Evolutionary conservation across 1,140 invertebrate species (phyloP).

Genomic region (Dreissena polymorpha): DNA sequence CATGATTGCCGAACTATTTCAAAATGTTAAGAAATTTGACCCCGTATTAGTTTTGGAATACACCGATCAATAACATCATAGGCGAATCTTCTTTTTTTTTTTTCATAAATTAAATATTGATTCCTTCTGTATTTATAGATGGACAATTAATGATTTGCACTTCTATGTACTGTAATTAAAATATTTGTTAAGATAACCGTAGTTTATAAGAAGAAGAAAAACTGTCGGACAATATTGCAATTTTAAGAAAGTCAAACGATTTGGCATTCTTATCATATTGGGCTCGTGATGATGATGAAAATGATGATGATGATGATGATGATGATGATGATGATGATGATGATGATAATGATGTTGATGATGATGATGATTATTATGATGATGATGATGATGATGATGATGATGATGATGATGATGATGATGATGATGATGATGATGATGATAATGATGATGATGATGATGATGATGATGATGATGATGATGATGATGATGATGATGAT

Average conservation of each 20-base stretch:
- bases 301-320: background rate
- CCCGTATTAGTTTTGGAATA: background rate
- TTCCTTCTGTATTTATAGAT: too few relatives aligned
- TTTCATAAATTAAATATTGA: too few relatives aligned
- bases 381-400: background rate
- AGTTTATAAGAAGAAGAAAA: too few relatives aligned
- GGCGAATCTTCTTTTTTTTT: too few relatives aligned
- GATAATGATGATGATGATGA: background rate
- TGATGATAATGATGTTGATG: background rate
- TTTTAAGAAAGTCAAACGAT: too few relatives aligned
- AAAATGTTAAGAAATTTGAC: constrained; percentile 43
- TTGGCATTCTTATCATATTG: too few relatives aligned
- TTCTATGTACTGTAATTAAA: too few relatives aligned
- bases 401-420: background rate
- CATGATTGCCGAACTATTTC: constrained; percentile 49
- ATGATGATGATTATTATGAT: background rate
- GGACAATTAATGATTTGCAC: too few relatives aligned
- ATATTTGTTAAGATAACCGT: too few relatives aligned
- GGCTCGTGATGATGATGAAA: too few relatives aligned
- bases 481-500: background rate
- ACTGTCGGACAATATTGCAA: too few relatives aligned
- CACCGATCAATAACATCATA: background rate
- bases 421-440: background rate
- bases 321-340: background rate
- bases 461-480: background rate